phyloP scores from a whole-genome alignment of 2,797 vertebrate species.

The Melanogrammus aeglefinus region DNA sequence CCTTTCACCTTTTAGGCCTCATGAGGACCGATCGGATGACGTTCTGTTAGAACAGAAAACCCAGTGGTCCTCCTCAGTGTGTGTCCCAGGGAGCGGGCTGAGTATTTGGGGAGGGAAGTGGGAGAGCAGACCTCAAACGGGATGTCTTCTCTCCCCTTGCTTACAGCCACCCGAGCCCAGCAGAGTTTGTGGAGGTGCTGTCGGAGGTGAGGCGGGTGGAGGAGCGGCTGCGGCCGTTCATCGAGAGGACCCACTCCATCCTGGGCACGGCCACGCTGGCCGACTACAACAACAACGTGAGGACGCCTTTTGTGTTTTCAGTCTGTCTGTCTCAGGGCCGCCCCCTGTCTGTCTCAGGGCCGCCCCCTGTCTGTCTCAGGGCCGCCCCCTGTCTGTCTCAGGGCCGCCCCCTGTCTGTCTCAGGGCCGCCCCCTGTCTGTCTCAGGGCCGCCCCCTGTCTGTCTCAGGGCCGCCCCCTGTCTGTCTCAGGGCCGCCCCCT shows the following conservation, averaged over 20 bases:
- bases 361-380: too few relatives aligned
- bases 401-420: too few relatives aligned
- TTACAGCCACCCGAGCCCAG: slow-evolving; percentile 77
- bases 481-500: too few relatives aligned
- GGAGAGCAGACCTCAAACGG: neutral
- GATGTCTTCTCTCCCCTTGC: slow-evolving; percentile 11
- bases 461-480: too few relatives aligned
- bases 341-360: too few relatives aligned
- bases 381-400: too few relatives aligned
- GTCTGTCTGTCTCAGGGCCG: too few relatives aligned
- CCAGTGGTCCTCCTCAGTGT: too few relatives aligned
- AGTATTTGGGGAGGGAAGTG: neutral
- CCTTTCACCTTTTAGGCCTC: neutral
- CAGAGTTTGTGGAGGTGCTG: slow-evolving; percentile 79
- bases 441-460: too few relatives aligned
- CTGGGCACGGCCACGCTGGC: slow-evolving; percentile 76
- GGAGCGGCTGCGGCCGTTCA: slow-evolving; percentile 79
- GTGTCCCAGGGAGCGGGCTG: too few relatives aligned
- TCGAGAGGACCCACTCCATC: slow-evolving; percentile 82
- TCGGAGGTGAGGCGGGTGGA: slow-evolving; percentile 80
- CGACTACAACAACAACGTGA: slow-evolving; percentile 86
- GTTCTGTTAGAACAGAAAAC: neutral
- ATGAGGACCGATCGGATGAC: too few relatives aligned
- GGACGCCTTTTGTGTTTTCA: slow-evolving; percentile 16
- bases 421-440: too few relatives aligned